phyloP scores from a whole-genome alignment of 2,888 invertebrate species.

The Melipona bicolor region DNA sequence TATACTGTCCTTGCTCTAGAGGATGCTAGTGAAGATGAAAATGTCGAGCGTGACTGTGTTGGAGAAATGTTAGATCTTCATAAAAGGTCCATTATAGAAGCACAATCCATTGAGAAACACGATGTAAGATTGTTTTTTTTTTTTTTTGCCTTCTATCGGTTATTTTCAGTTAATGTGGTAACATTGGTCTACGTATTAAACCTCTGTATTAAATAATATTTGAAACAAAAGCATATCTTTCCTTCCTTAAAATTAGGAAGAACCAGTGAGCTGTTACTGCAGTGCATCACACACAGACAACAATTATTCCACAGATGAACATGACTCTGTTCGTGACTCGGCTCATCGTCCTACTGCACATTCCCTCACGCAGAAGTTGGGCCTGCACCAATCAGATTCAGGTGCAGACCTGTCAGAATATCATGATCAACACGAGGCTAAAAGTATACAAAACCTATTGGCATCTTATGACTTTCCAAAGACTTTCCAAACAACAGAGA shows the following conservation, averaged over 20 bases:
- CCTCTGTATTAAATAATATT: constrained; percentile 15
- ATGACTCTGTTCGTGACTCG: constrained; percentile 87
- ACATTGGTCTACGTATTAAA: constrained; percentile 9
- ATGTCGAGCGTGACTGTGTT: constrained; percentile 77
- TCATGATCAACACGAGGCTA: constrained; percentile 84
- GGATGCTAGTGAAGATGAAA: constrained; percentile 83
- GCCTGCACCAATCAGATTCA: constrained; percentile 89
- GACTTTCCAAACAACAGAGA: constrained; percentile 69
- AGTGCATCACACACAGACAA: constrained; percentile 92
- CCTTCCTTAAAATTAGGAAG: constrained; percentile 78
- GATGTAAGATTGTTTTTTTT: constrained; percentile 73
- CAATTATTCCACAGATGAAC: constrained; percentile 90
- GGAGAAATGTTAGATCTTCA: constrained; percentile 78
- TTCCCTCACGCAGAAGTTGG: constrained; percentile 79
- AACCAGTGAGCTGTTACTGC: constrained; percentile 88
- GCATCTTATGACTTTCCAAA: constrained; percentile 71
- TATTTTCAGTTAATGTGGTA: constrained; percentile 19
- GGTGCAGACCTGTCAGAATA: constrained; percentile 89
- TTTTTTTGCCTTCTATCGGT: constrained; percentile 12
- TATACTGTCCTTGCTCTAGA: constrained; percentile 81
- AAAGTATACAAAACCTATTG: constrained; percentile 83
- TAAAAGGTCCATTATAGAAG: constrained; percentile 75
- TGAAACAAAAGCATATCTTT: constrained; percentile 46
- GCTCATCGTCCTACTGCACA: constrained; percentile 80
- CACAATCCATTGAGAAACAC: constrained; percentile 79